Conservation (phyloP, 2,797 vertebrate species). For the Clarias pachynema region DNA sequence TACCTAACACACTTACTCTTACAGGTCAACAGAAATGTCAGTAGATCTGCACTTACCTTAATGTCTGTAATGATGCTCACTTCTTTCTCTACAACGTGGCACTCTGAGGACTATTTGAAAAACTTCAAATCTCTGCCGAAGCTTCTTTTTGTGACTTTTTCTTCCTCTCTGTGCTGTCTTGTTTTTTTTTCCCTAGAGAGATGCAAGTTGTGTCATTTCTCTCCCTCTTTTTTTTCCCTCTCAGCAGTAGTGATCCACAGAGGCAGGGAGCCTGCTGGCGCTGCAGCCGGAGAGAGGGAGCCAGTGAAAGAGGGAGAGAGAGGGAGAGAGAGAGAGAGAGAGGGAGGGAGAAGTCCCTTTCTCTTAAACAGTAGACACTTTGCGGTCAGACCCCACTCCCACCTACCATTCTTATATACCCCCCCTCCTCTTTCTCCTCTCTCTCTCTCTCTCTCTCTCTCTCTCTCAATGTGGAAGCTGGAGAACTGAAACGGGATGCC, state of each 20-base stretch:
- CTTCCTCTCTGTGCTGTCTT: slow-evolving; percentile 6
- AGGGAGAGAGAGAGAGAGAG: slow-evolving; percentile 58
- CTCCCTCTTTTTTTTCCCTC: slow-evolving; percentile 55
- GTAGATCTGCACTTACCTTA: slow-evolving; percentile 57
- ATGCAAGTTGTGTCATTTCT: slow-evolving; percentile 75
- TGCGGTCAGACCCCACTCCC: slow-evolving; percentile 81
- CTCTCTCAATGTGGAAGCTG: slow-evolving; percentile 67
- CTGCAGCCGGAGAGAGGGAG: slow-evolving; percentile 63
- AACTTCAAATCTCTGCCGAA: slow-evolving; percentile 36
- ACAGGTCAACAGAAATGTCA: slow-evolving; percentile 38
- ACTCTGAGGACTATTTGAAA: slow-evolving; percentile 5
- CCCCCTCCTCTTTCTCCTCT: slow-evolving; percentile 38
- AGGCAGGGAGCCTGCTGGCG: slow-evolving; percentile 76
- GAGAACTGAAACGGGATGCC: slow-evolving; percentile 81
- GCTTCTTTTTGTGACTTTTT: slow-evolving; percentile 22
- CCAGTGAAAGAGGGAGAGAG: slow-evolving; percentile 56
- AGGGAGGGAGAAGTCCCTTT: slow-evolving; percentile 69
- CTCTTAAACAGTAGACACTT: slow-evolving; percentile 80
- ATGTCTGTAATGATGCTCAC: slow-evolving; percentile 23
- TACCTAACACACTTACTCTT: slow-evolving; percentile 8
- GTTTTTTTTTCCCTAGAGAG: slow-evolving; percentile 54
- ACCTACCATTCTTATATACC: slow-evolving; percentile 78
- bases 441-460: slow-evolving; percentile 47
- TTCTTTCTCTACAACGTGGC: slow-evolving; percentile 13
- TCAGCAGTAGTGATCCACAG: slow-evolving; percentile 70